Conservation (phyloP, 2,888 invertebrate genomes). For the Diarsia rubi region DNA sequence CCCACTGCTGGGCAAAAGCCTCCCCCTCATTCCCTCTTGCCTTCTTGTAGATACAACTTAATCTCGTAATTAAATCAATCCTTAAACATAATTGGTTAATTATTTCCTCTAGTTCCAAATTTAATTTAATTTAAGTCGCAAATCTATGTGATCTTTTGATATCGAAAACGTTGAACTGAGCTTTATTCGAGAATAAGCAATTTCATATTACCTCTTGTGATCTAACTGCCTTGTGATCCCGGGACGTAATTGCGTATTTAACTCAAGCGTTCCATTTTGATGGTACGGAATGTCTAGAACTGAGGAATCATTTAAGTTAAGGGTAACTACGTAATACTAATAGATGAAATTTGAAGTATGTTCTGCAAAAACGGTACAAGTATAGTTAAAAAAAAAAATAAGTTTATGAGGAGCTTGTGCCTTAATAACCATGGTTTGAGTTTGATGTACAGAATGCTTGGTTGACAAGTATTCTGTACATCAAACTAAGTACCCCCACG, state of each 20-base stretch:
- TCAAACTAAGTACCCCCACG: too few species aligned
- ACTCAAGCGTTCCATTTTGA: conserved; percentile 58
- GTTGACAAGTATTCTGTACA: too few species aligned
- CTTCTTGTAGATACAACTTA: neutral
- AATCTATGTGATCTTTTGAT: conserved; percentile 5
- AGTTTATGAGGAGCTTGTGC: too few species aligned
- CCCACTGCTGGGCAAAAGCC: too few species aligned
- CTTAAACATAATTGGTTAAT: neutral
- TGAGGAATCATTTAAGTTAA: conserved; percentile 36
- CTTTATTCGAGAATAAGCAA: conserved; percentile 51
- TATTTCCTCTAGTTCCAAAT: neutral
- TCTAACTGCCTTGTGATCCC: conserved; percentile 54
- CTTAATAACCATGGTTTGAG: too few species aligned
- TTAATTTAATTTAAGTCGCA: conserved; percentile 7
- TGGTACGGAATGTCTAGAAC: conserved; percentile 42
- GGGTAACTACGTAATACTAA: conserved; percentile 8
- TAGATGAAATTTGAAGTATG: conserved; percentile 22
- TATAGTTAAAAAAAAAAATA: too few species aligned
- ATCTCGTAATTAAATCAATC: neutral
- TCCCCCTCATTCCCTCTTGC: too few species aligned
- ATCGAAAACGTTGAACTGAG: conserved; percentile 47
- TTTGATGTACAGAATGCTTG: too few species aligned
- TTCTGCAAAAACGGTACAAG: conserved; percentile 38
- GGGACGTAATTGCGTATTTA: conserved; percentile 58
- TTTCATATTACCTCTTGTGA: conserved; percentile 56